These are phyloP conservation scores for Drosophila bifasciata DNA, from an alignment of 1,140 invertebrate genomes.

Conservation along the genomic window DNA sequence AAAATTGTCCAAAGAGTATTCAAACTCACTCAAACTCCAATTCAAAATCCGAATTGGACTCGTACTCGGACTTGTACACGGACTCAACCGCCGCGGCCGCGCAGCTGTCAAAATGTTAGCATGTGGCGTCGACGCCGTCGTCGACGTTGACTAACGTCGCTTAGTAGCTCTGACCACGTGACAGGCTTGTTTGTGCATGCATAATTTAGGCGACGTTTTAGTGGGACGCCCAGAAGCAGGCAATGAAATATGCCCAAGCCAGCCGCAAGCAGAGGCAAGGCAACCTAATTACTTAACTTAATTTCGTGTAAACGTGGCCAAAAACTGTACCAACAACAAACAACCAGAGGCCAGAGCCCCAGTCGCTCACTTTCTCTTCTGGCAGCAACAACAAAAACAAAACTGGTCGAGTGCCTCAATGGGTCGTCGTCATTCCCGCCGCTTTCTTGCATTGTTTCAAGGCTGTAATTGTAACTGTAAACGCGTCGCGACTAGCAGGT, in stretches of 20 bases:
- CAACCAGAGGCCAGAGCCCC: constrained; percentile 3
- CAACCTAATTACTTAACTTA: constrained; percentile 48
- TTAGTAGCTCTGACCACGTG: constrained; percentile 22
- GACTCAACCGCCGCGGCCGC: constrained; percentile 57
- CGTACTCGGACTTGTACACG: constrained; percentile 26
- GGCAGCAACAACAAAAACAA: constrained; percentile 9
- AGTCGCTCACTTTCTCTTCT: too few relatives aligned
- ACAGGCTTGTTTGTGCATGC: constrained; percentile 24
- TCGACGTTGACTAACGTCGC: constrained; percentile 38
- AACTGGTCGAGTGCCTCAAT: constrained; percentile 40
- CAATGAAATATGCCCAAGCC: constrained; percentile 9
- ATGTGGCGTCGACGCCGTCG: constrained; percentile 65
- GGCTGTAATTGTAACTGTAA: constrained; percentile 42
- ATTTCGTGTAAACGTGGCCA: constrained; percentile 36
- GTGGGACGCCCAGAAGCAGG: constrained; percentile 14
- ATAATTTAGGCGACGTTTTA: constrained; percentile 35
- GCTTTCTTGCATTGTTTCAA: constrained; percentile 51
- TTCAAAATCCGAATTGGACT: neutral
- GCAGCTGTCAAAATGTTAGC: constrained; percentile 56
- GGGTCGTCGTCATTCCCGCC: constrained; percentile 12
- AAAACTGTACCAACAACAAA: constrained; percentile 4
- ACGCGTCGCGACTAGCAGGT: constrained; percentile 12
- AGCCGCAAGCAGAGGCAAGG: constrained; percentile 12
- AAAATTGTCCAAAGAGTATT: neutral
- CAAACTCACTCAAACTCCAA: constrained; percentile 14